A percentile compares a stretch with the other conserved stretches of the same genome.
phyloP scores from a whole-genome alignment of 1,140 invertebrate genomes.

The Drosophila erecta region DNA sequence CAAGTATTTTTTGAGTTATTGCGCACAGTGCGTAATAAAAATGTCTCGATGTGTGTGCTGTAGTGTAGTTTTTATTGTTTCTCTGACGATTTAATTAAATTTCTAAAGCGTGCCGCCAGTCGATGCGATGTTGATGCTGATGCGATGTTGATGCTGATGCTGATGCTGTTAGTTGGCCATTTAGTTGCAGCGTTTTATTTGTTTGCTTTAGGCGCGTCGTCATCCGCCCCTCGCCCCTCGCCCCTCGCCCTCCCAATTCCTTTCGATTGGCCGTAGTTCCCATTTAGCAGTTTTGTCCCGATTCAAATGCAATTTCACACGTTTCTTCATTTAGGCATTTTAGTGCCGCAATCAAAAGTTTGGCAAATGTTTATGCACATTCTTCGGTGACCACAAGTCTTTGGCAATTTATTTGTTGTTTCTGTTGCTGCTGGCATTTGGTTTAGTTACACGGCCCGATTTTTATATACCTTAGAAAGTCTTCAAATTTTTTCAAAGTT shows the following conservation, averaged over 20 bases:
- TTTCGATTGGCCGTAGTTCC: neutral
- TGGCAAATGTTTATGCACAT: conserved; percentile 76
- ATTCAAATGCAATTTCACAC: conserved; percentile 59
- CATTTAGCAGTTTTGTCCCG: conserved; percentile 44
- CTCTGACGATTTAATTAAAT: conserved; percentile 75
- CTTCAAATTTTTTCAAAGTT: no score
- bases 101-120: conserved; percentile 73
- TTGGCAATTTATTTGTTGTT: conserved; percentile 55
- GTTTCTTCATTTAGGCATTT: conserved; percentile 50
- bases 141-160: conserved; percentile 7
- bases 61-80: conserved; percentile 68
- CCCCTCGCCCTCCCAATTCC: conserved; percentile 8
- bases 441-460: neutral
- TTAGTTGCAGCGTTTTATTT: conserved; percentile 74
- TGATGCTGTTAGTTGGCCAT: conserved; percentile 68
- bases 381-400: conserved; percentile 72
- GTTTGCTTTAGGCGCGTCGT: conserved; percentile 80
- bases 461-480: neutral
- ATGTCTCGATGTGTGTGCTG: conserved; percentile 4
- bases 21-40: conserved; percentile 72
- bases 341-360: conserved; percentile 76
- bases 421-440: conserved; percentile 6
- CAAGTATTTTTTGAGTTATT: conserved; percentile 82
- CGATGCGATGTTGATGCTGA: conserved; percentile 15
- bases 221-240: conserved; percentile 13